phyloP scores from a whole-genome alignment of 2,113 vertebrate genomes.

The Ceyx margarethae region DNA sequence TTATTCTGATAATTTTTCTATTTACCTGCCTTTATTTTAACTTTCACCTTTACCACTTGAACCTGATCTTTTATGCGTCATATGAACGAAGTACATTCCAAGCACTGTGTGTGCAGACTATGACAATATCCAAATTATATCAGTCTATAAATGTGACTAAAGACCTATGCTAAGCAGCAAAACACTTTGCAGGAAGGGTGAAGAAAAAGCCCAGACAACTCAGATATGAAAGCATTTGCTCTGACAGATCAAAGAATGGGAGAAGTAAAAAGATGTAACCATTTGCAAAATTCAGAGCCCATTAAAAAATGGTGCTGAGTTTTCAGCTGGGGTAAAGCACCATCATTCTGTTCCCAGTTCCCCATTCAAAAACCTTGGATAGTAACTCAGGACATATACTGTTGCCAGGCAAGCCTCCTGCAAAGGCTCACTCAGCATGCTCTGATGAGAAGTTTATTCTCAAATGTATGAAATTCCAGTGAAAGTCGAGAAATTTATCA shows the following conservation, averaged over 20 bases:
- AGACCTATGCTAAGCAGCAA: background rate
- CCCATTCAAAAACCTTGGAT: background rate
- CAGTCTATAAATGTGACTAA: background rate
- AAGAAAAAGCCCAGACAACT: background rate
- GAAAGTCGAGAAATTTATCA: background rate
- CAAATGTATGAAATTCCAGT: background rate
- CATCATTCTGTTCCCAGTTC: background rate
- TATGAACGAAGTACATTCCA: background rate
- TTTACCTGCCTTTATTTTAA: background rate
- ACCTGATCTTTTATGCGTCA: background rate
- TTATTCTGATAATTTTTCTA: background rate
- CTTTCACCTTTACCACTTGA: background rate
- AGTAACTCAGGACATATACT: background rate
- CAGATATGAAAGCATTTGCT: background rate
- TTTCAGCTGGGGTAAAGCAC: background rate
- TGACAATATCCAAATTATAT: background rate
- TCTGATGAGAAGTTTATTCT: background rate
- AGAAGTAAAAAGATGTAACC: background rate
- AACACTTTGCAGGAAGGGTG: background rate
- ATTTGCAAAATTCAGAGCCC: background rate
- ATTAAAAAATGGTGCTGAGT: background rate
- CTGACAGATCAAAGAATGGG: background rate
- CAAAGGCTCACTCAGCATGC: accelerated
- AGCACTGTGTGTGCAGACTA: background rate
- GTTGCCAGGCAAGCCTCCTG: background rate